These are phyloP conservation scores for Melikaiella ostensackeni DNA, from an alignment of 2,888 invertebrate species.

Conservation along the genomic window DNA sequence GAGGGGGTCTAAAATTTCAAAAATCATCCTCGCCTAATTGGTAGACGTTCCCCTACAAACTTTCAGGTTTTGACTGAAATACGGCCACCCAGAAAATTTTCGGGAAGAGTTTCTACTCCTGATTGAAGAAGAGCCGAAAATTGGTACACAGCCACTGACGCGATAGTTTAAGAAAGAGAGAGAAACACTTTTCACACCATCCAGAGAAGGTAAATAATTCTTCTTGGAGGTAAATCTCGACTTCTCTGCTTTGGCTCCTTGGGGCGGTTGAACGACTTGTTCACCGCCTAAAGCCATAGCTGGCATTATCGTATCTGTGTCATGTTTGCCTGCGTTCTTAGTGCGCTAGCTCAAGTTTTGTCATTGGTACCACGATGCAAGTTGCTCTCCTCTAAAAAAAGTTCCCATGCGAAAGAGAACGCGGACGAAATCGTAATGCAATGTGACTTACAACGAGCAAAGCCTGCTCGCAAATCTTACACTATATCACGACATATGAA, in stretches of 20 bases:
- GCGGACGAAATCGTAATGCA: not conserved
- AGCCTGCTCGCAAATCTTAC: not conserved
- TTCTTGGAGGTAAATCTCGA: slow-evolving; percentile 37
- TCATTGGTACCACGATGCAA: slow-evolving; percentile 45
- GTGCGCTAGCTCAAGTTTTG: slow-evolving; percentile 53
- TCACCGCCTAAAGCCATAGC: slow-evolving; percentile 27
- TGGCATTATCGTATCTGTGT: slow-evolving; percentile 49
- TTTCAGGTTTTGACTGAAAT: not conserved
- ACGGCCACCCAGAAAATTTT: not conserved
- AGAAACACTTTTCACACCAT: slow-evolving; percentile 36
- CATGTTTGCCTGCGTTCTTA: slow-evolving; percentile 62
- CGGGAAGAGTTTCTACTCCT: not conserved
- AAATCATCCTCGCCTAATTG: too few species aligned
- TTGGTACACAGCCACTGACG: slow-evolving; percentile 42
- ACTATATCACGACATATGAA: not conserved
- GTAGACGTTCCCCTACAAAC: too few species aligned
- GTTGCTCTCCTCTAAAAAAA: slow-evolving; percentile 42
- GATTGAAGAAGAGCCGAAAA: slow-evolving; percentile 3
- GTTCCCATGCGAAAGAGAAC: not conserved
- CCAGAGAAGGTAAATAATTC: slow-evolving; percentile 26
- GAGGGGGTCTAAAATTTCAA: too few species aligned
- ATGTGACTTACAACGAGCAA: not conserved
- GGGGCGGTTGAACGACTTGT: slow-evolving; percentile 36
- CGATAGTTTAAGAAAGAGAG: not conserved
- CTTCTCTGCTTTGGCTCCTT: slow-evolving; percentile 31